phyloP scores from a whole-genome alignment of 2,888 invertebrate species.

The Oasisia sp. region DNA sequence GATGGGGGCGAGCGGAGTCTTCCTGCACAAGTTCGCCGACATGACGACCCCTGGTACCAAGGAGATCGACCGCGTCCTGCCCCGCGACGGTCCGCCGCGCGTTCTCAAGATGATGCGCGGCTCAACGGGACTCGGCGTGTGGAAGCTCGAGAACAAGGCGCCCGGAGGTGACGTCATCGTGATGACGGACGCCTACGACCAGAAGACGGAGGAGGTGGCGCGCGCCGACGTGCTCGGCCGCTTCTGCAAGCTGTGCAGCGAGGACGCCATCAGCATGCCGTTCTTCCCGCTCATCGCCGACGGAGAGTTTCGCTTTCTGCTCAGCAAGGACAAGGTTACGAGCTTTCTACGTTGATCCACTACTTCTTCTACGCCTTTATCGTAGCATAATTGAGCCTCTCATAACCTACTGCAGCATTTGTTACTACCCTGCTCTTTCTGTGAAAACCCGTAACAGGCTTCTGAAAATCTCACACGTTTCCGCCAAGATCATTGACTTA shows the following conservation, averaged over 20 bases:
- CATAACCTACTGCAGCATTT: too few relatives aligned
- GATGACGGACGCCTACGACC: slow-evolving; percentile 35
- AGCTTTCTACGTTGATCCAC: too few relatives aligned
- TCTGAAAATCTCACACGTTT: too few relatives aligned
- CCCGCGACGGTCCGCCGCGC: slow-evolving; percentile 36
- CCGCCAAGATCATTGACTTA: too few relatives aligned
- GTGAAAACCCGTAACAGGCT: too few relatives aligned
- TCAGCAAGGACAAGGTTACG: slow-evolving; percentile 37
- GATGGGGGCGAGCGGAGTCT: slow-evolving; percentile 34
- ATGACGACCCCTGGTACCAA: slow-evolving; percentile 28
- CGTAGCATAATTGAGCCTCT: too few relatives aligned
- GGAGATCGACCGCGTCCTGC: slow-evolving; percentile 40
- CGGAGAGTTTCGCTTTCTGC: slow-evolving; percentile 36
- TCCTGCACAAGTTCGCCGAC: slow-evolving; percentile 35
- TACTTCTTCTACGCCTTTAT: too few relatives aligned
- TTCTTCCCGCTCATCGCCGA: slow-evolving; percentile 30
- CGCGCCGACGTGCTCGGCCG: background rate
- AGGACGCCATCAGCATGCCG: slow-evolving; percentile 42
- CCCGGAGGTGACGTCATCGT: slow-evolving; percentile 32
- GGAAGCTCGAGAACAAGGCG: slow-evolving; percentile 37
- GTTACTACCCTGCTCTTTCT: too few relatives aligned
- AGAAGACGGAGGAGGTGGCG: slow-evolving; percentile 28
- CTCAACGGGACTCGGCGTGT: slow-evolving; percentile 37
- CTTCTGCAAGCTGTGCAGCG: slow-evolving; percentile 35
- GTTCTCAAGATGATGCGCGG: slow-evolving; percentile 42